These are phyloP conservation scores for Agrotis ipsilon DNA, from an alignment of 2,888 invertebrate species.

Conservation along the genomic window DNA sequence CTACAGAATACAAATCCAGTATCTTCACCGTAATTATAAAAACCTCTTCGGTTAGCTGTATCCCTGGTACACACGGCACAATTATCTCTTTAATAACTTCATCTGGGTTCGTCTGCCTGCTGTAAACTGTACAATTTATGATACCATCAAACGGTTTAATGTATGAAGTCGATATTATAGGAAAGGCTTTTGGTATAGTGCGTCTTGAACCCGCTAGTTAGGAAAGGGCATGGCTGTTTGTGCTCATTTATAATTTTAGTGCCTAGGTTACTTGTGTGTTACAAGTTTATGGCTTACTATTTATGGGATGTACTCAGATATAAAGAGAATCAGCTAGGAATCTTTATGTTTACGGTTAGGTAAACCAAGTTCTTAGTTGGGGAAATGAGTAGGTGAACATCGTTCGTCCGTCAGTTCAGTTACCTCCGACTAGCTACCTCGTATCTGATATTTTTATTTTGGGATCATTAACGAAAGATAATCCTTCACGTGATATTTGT, in stretches of 20 bases:
- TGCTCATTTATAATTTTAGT: conserved; percentile 1
- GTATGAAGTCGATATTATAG: conserved; percentile 11
- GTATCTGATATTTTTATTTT: too few species aligned
- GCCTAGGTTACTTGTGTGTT: neutral
- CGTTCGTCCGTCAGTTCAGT: too few species aligned
- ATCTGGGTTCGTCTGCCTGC: conserved; percentile 31
- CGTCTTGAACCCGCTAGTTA: neutral
- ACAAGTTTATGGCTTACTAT: neutral
- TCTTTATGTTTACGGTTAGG: neutral
- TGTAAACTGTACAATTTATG: conserved; percentile 48
- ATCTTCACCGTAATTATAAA: conserved; percentile 9
- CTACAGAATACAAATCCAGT: neutral
- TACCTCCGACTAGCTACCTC: too few species aligned
- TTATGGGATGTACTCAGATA: neutral
- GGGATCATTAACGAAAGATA: too few species aligned
- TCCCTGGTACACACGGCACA: conserved; percentile 16
- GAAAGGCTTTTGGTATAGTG: conserved; percentile 9
- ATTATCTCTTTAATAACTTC: conserved; percentile 51
- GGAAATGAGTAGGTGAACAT: too few species aligned
- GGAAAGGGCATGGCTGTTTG: neutral
- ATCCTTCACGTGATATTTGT: too few species aligned
- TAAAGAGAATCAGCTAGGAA: neutral
- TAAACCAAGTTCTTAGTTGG: neutral
- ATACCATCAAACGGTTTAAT: conserved; percentile 32
- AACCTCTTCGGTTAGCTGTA: conserved; percentile 14